Conservation (phyloP, 1,140 invertebrate species). For the Saccostrea cuccullata region DNA sequence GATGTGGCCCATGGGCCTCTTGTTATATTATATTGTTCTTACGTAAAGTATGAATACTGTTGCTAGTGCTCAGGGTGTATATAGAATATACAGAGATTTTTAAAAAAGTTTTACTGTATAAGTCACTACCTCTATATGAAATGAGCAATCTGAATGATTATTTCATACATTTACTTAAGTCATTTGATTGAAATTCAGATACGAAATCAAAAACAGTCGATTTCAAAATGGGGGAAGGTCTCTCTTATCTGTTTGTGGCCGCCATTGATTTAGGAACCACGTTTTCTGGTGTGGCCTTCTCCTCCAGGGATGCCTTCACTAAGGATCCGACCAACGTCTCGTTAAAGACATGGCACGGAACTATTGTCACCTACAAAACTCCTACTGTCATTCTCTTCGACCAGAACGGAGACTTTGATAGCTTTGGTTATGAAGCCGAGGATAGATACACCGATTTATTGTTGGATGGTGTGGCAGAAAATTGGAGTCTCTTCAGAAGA, state of each 20-base stretch:
- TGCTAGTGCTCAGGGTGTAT: too few relatives aligned
- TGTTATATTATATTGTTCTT: too few relatives aligned
- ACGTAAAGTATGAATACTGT: too few relatives aligned
- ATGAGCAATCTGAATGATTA: too few relatives aligned
- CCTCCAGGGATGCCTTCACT: constrained; percentile 39
- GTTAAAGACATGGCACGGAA: constrained; percentile 28
- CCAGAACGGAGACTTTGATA: constrained; percentile 5
- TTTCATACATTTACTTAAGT: too few relatives aligned
- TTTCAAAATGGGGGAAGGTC: neutral
- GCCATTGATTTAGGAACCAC: constrained; percentile 52
- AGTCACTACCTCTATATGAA: too few relatives aligned
- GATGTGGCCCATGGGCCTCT: too few relatives aligned
- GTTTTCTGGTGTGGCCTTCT: constrained; percentile 49
- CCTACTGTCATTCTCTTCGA: constrained; percentile 45
- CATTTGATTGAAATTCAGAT: too few relatives aligned
- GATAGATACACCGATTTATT: constrained; percentile 47
- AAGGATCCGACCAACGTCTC: constrained; percentile 12
- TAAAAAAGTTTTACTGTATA: too few relatives aligned
- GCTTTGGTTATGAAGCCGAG: constrained; percentile 54
- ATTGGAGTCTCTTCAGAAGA: constrained; percentile 33
- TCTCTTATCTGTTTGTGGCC: constrained; percentile 32
- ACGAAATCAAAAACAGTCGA: too few relatives aligned
- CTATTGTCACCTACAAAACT: constrained; percentile 37
- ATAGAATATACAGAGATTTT: too few relatives aligned
- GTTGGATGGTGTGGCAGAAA: neutral